Evolutionary conservation across 2,888 invertebrate species (phyloP), one percentile per base, ranked within the genome.

Genomic region (Meiosimyza decipiens): DNA sequence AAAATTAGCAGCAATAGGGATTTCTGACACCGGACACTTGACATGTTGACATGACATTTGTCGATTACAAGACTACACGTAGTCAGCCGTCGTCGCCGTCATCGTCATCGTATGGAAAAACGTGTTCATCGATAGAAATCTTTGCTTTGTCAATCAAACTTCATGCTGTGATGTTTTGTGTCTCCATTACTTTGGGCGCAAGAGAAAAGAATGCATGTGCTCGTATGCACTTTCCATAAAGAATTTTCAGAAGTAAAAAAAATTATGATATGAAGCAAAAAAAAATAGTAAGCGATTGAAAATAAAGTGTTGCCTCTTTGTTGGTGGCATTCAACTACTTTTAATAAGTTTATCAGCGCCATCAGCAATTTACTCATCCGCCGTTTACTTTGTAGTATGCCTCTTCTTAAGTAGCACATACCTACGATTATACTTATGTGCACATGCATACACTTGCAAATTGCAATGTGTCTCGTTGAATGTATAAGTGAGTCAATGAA

Each of bases 311-410:
- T 81, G 82, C 80, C 79, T 77, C 77, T 78, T 79, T 74, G 70
- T 64, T 80, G 84, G 83, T 84, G 84, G 84, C 82, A 84, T 83
- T 84, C 82, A 80, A 83, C 80, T 80, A 80, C 83, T 82, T 83
- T 83, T 82, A 84, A 83, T 84, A 81, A 80, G 81, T 82, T 83
- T 84, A 84, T 84, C 84, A 80, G 81, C 81, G 81, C 81, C 82
- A 84, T 84, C 84, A 80, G 80, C 80, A 82, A 80, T 84, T 84
- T 83, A 82, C 81, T 83, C 83, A 84, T 84, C 84, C 83, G 82
- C 82, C 82, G 51, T 18, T 54, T 66, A 40, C 18, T 40, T 55
- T 67, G 67, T 67, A 4, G 55, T 18, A 13, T 50, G 33, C 54
- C 16, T 52, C 33, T 11, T 50, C 2, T 6, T 50, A 64, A 64